Evolutionary conservation across 30 jellyfish, hydroid and myxozoan genomes (phyloP), one percentile per base, ranked within the genome.

Genomic region (Pseudorhiza aurosa): DNA sequence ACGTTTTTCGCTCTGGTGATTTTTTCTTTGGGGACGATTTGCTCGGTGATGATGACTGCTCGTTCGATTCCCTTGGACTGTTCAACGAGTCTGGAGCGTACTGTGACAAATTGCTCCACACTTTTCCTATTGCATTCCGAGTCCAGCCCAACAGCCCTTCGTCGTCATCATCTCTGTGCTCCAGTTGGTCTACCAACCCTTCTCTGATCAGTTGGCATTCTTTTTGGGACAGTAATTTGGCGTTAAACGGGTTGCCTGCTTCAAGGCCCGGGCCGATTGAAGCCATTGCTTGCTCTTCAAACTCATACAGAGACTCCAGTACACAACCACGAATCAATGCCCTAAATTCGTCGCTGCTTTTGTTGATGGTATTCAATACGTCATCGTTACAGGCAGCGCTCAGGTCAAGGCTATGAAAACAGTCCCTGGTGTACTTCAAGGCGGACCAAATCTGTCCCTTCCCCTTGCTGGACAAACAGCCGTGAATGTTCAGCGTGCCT

Each of bases 291-390:
- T 77, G 98, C 53, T 85, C 96, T 27, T 91, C 95, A 25, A 40
- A 83, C 33, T 68, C 95, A 14, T 72, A 47, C 4, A 92, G 12
- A 19, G 98, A 92, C 35, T 85, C 95, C 27, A 85, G 63, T 3
- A 92, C 98, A 24, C 96, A 77, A 28, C 89, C 75, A 21, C 98
- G 74, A 14, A 90, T 83, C 27, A 87, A 40, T 10, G 96, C 95
- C 28, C 58, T 81, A 43, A 85, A 92, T 29, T 65, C 83, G 6
- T 60, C 78, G 25, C 58, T 15, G 58, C 60, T 70, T 8, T 83
- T 30, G 14, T 35, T 68, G 60, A 91, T 37, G 22, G 60, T 21
- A 35, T 68, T 37, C 26, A 39, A 56, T 0, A 87, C 96, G 2
- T 92, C 81, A 17, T 51, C 49, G 55, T 71, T 85, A 15, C 51